A percentile compares a stretch with the other conserved stretches of the same genome.
phyloP scores from a whole-genome alignment of 2,113 vertebrate genomes.

The Callipepla californica region DNA sequence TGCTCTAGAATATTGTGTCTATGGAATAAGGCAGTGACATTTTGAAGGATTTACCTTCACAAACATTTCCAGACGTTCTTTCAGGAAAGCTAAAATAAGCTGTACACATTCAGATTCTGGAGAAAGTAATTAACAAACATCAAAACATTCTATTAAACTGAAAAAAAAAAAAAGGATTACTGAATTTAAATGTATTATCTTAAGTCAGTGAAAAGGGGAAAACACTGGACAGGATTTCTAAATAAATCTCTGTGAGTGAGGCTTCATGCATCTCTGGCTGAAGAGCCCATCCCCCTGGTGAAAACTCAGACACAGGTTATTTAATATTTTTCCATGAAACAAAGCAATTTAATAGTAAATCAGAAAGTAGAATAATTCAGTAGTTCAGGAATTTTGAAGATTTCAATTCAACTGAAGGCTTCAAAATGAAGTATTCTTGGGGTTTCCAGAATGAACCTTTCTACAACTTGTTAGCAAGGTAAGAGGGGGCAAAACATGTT shows the following conservation, averaged over 20 bases:
- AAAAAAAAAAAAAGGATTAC: conserved; percentile 14
- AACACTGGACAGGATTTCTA: not conserved
- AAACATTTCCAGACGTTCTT: not conserved
- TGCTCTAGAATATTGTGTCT: not conserved
- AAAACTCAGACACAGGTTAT: not conserved
- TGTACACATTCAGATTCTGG: not conserved
- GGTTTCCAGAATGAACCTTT: not conserved
- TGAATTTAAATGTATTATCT: not conserved
- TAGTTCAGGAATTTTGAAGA: not conserved
- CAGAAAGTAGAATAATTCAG: not conserved
- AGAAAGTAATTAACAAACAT: not conserved
- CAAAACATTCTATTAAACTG: not conserved
- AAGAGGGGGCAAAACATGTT: not conserved
- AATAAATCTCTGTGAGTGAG: not conserved
- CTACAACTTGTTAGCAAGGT: not conserved
- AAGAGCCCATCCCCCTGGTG: not conserved
- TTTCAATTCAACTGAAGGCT: not conserved
- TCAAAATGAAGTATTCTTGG: not conserved
- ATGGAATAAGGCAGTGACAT: not conserved
- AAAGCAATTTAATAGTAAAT: not conserved
- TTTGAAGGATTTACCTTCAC: not conserved
- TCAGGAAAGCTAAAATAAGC: not conserved
- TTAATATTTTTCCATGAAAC: not conserved
- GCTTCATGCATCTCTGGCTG: not conserved
- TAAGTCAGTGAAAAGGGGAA: not conserved